Base-by-base conservation (phyloP, 1,140 invertebrate species). In the Frieseomelitta varia region DNA sequence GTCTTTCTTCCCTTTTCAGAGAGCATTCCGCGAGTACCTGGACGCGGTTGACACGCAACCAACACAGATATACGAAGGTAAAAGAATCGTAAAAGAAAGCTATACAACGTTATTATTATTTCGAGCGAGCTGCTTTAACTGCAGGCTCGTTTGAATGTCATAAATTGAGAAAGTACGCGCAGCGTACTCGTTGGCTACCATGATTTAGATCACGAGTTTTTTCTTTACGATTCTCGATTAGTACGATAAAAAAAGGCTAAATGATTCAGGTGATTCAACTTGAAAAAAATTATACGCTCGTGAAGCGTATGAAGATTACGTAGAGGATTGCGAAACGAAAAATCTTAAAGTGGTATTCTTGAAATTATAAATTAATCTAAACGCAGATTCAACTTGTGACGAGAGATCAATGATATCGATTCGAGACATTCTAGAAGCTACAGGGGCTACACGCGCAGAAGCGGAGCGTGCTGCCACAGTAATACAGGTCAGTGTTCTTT, bases 21-120 rank as follows among this genome's bases (percentile, higher is more conserved):
- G 21, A 76, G 81, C 92, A 63, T 95, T 95, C 81, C 90, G 91
- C 58, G 81, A 84, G n/a, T 93, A 92, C 79, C 81, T 94, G 78
- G 89, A 94, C 61, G 88, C 87, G 75, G 67, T 85, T 12, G 88
- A 92, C 51, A 73, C 53, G 78, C 88, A 83, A 79, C 84, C 86
- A 56, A 77, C 67, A 51, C 78, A 85, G 63, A 65, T 73, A 73
- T 86, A 81, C 71, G 65, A 81, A 56, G 91, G 92, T 93, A 90
- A 83, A 79, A 67, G 63, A 69, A 88, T 79, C 68, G 56, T 78
- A 74, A 85, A 78, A 86, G 61, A 47, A 39, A 39, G 39, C 63
- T 51, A 21, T 65, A 34, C 47, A 67, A 74, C 53, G 72, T 76
- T 55, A 30, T 56, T 61, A 55, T 61, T 61, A 24, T 73, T 76